Conservation (phyloP, 2,113 vertebrate species). For the Cyrtonyx montezumae region DNA sequence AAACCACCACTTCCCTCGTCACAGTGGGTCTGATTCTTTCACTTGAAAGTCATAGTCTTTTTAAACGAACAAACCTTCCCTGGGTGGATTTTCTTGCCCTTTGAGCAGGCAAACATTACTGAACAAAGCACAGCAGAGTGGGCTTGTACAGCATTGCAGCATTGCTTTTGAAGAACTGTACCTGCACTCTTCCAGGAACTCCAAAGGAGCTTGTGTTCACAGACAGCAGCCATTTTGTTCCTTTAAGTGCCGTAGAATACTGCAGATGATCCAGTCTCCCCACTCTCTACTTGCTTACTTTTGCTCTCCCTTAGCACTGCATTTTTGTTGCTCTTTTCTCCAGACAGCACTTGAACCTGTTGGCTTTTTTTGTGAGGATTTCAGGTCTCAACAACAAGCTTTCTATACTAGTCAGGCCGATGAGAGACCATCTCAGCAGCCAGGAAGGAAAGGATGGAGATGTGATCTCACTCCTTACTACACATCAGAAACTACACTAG, state of each 20-base stretch:
- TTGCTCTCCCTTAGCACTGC: neutral
- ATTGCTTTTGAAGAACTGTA: neutral
- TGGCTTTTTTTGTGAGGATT: neutral
- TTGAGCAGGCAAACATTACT: neutral
- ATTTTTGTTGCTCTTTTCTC: neutral
- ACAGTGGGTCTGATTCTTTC: neutral
- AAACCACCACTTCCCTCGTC: neutral
- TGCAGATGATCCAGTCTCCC: neutral
- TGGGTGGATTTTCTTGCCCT: neutral
- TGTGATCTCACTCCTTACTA: neutral
- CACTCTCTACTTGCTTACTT: neutral
- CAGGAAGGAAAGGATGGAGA: neutral
- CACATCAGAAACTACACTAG: neutral
- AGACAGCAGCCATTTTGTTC: neutral
- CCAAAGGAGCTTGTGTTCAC: neutral
- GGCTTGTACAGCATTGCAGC: accelerated
- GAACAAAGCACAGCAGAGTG: neutral
- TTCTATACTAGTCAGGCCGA: neutral
- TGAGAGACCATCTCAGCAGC: neutral
- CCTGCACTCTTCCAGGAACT: neutral
- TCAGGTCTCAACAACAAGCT: neutral
- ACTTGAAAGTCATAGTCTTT: neutral
- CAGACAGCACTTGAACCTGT: neutral
- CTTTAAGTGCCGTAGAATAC: neutral
- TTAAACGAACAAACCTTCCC: neutral